Base-by-base conservation (phyloP, 1,140 invertebrate genomes). In the Procambarus virginalis region DNA sequence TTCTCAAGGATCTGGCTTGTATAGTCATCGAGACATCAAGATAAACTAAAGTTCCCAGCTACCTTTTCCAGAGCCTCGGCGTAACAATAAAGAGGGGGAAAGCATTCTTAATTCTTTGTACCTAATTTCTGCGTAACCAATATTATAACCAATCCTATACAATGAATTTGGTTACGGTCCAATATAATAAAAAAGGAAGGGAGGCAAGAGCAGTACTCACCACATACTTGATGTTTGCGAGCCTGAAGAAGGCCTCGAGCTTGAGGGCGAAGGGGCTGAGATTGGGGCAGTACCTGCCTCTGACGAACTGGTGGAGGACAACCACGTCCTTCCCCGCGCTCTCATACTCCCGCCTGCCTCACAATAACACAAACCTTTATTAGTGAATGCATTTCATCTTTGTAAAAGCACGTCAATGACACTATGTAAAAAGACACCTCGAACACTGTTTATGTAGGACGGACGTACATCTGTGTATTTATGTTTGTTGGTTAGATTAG, bases 221-320 rank as follows among this genome's bases (percentile, higher is more conserved):
- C 92, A 93, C 75, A 87, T 93, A 93, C 6, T 88, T 84, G 70
- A 93, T 93, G 12, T 93, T 92, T 6, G 93, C 93, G 92, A 93
- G 92, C n/a, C 93, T 84, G 3, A 93, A 84, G 81, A 93, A 94
- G 5, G 93, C 92, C 90, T 93, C 92, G 68, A 93, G 45, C 91
- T 93, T 94, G n/a, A 94, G 83, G 0, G 92, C 93, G 90, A 93
- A 94, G 0, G 93, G 93, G 5, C 93, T 93, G 20, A 92, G 78
- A 84, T 92, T 93, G 1, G 93, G 93, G 20, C 92, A 78, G 45
- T 90, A 87, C 87, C 88, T 92, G 12, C 92, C 93, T 75, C 92
- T 60, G 12, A 22, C 45, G 82, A 92, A 92, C 84, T 93, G 92
- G 83, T 93, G 93, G 6, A 93, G 84, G 6, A 93, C 49, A 5